These are phyloP conservation scores for Junonia oenone DNA, from an alignment of 2,888 invertebrate species.

Conservation along the genomic window DNA sequence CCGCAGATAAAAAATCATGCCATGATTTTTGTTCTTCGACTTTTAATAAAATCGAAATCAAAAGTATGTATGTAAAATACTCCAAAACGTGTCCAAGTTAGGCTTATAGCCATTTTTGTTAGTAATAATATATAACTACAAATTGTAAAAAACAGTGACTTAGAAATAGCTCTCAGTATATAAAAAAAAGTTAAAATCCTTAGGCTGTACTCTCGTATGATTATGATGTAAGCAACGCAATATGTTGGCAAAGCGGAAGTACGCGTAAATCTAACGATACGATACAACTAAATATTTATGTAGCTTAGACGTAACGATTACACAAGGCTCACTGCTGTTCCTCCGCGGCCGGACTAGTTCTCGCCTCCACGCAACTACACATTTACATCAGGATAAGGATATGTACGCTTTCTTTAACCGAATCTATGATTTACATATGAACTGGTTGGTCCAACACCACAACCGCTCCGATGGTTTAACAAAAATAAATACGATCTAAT, in stretches of 20 bases:
- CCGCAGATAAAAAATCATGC: conserved; percentile 64
- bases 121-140: conserved; percentile 49
- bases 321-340: conserved; percentile 64
- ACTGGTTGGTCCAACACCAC: conserved; percentile 67
- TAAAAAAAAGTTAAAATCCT: conserved; percentile 78
- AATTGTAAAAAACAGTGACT: conserved; percentile 74
- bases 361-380: conserved; percentile 40
- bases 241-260: conserved; percentile 78
- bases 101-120: conserved; percentile 67
- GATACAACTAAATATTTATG: conserved; percentile 76
- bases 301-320: conserved; percentile 77
- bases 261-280: conserved; percentile 77
- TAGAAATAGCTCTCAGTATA: conserved; percentile 79
- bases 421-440: conserved; percentile 44
- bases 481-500: conserved; percentile 50
- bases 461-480: conserved; percentile 57
- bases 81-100: conserved; percentile 67
- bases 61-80: conserved; percentile 76
- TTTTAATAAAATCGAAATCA: conserved; percentile 67
- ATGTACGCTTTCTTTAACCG: conserved; percentile 71
- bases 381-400: conserved; percentile 65
- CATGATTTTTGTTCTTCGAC: conserved; percentile 68
- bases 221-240: conserved; percentile 78
- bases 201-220: conserved; percentile 78
- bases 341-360: conserved; percentile 46